Conservation (phyloP, 2,113 vertebrate genomes). For the Acanthisitta chloris region DNA sequence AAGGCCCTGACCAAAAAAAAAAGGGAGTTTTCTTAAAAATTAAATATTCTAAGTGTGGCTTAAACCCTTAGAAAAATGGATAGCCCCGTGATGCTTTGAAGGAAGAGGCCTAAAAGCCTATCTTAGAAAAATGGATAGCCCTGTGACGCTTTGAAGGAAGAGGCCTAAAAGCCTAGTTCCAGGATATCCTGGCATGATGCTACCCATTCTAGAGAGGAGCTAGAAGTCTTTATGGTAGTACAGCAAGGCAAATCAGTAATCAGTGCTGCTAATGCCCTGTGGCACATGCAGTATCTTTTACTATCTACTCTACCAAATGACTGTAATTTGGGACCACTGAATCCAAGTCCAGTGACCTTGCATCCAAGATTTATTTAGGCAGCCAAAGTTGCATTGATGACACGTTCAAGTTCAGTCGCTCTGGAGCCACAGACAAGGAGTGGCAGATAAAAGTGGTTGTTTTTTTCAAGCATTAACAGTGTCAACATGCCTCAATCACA, state of each 20-base stretch:
- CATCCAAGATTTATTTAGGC: background rate
- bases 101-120: background rate
- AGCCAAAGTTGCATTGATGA: background rate
- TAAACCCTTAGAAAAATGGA: background rate
- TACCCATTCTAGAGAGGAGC: background rate
- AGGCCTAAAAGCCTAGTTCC: background rate
- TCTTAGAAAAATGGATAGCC: background rate
- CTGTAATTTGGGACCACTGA: background rate
- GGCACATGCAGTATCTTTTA: background rate
- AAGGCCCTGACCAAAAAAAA: background rate
- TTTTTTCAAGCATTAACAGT: background rate
- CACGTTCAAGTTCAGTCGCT: background rate
- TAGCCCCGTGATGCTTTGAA: background rate
- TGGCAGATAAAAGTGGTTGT: background rate
- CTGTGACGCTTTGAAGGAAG: background rate
- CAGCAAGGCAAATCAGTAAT: background rate
- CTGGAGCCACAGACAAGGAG: background rate
- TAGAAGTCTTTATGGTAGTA: background rate
- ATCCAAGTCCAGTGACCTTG: background rate
- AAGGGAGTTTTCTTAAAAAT: background rate
- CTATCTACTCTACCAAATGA: background rate
- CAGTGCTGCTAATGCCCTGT: background rate
- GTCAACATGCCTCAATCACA: background rate
- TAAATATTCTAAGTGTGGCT: background rate
- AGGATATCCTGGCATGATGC: fast-evolving